Percentiles rank a stretch among this genome's conserved stretches.
These are phyloP conservation scores for Neria commutata DNA, from an alignment of 2,888 invertebrate genomes.

Conservation along the genomic window DNA sequence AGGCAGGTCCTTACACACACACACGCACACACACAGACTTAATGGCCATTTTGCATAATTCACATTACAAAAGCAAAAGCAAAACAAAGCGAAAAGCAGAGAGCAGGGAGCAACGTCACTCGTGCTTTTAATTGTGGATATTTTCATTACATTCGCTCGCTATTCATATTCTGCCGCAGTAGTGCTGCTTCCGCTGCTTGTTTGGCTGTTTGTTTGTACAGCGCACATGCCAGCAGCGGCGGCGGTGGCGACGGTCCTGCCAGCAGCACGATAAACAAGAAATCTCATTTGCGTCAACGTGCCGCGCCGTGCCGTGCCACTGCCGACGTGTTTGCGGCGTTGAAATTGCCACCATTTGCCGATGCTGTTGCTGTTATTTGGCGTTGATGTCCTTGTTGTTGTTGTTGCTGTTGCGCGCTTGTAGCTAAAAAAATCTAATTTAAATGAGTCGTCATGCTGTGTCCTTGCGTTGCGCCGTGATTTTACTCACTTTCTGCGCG, in stretches of 20 bases:
- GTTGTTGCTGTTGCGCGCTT: conserved; percentile 14
- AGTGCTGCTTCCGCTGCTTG: not conserved
- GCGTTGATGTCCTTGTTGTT: not conserved
- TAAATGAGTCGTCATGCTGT: conserved; percentile 27
- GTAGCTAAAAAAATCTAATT: conserved; percentile 31
- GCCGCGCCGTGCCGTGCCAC: not conserved
- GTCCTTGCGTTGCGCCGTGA: conserved; percentile 2
- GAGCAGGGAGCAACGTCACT: not conserved
- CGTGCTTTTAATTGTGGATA: conserved; percentile 26
- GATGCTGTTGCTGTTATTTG: not conserved
- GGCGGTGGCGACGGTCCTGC: no score
- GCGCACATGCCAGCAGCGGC: no score
- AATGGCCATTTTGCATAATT: not conserved
- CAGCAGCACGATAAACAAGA: not conserved
- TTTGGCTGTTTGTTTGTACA: not conserved
- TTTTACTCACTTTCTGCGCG: not conserved
- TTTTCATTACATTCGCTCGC: conserved; percentile 22
- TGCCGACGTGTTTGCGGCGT: not conserved
- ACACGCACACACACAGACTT: not conserved
- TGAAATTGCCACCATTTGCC: not conserved
- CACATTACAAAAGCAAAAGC: no score
- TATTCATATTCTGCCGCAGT: conserved; percentile 9
- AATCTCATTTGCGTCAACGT: not conserved
- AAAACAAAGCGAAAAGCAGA: no score
- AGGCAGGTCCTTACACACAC: no score